A percentile compares a stretch with the other conserved stretches of the same genome.
These are phyloP conservation scores for Lumbricus terrestris DNA, from an alignment of 2,888 invertebrate genomes.

Conservation along the genomic window DNA sequence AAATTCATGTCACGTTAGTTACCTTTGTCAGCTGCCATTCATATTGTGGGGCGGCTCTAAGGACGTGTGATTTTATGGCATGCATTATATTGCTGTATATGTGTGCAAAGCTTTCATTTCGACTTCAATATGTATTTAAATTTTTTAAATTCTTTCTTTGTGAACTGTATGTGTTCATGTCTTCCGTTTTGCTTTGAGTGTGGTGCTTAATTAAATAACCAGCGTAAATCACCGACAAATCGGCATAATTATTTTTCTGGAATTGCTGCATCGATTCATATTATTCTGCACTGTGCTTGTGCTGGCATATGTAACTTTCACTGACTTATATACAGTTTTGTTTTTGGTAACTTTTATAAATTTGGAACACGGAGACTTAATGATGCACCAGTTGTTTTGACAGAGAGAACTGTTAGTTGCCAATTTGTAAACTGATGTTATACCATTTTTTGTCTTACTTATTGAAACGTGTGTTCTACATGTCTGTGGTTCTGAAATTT, in stretches of 20 bases:
- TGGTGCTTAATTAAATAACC: neutral
- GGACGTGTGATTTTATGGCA: neutral
- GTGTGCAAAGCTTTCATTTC: neutral
- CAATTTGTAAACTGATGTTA: neutral
- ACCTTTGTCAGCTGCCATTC: neutral
- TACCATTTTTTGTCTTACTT: neutral
- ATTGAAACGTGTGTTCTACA: neutral
- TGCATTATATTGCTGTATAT: neutral
- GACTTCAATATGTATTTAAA: neutral
- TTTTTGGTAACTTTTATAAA: neutral
- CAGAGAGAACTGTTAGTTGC: neutral
- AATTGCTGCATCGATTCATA: neutral
- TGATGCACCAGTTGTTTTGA: neutral
- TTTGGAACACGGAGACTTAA: neutral
- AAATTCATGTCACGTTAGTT: neutral
- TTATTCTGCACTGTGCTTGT: neutral
- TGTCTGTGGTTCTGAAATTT: neutral
- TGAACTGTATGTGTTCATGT: neutral
- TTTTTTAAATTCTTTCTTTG: neutral
- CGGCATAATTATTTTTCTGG: neutral
- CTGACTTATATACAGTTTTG: neutral
- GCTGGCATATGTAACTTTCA: neutral
- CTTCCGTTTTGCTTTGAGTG: neutral
- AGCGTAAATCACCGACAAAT: neutral
- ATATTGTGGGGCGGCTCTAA: neutral